Conservation (phyloP, 2,888 invertebrate genomes). For the Leptogaster cylindrica region DNA sequence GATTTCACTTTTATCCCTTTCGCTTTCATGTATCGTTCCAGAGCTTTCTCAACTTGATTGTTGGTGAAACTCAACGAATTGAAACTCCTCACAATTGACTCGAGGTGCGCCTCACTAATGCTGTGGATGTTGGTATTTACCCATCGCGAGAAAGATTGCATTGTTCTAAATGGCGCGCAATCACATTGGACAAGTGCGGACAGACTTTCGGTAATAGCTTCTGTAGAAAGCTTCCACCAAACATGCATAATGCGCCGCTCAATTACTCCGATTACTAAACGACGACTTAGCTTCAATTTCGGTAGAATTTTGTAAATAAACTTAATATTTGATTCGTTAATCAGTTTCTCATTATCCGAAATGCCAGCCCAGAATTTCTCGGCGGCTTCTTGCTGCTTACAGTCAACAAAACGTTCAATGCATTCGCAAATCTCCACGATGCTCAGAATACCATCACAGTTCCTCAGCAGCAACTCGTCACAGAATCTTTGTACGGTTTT, state of each 20-base stretch:
- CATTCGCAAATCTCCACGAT: conserved; percentile 68
- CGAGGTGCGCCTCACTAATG: conserved; percentile 66
- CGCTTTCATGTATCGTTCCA: conserved; percentile 69
- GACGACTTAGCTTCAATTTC: conserved; percentile 67
- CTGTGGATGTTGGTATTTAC: conserved; percentile 68
- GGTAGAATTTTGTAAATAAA: conserved; percentile 66
- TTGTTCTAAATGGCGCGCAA: conserved; percentile 60
- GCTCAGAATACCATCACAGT: conserved; percentile 67
- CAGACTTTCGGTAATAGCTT: conserved; percentile 64
- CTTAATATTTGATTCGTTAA: conserved; percentile 67
- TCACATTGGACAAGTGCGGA: conserved; percentile 61
- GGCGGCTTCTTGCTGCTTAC: conserved; percentile 64
- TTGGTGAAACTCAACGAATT: conserved; percentile 66
- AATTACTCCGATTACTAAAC: conserved; percentile 65
- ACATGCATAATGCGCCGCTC: conserved; percentile 66
- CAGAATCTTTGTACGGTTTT: conserved; percentile 63
- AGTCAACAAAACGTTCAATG: conserved; percentile 58
- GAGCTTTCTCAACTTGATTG: conserved; percentile 65
- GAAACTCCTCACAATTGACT: conserved; percentile 66
- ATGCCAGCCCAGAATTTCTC: conserved; percentile 75
- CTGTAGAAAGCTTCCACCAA: conserved; percentile 66
- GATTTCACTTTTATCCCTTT: conserved; percentile 63
- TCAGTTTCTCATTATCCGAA: conserved; percentile 65
- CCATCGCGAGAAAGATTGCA: conserved; percentile 65
- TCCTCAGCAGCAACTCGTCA: conserved; percentile 68